Base-by-base conservation (phyloP, 2,888 invertebrate species). In the Hydrotaea diabolus region DNA sequence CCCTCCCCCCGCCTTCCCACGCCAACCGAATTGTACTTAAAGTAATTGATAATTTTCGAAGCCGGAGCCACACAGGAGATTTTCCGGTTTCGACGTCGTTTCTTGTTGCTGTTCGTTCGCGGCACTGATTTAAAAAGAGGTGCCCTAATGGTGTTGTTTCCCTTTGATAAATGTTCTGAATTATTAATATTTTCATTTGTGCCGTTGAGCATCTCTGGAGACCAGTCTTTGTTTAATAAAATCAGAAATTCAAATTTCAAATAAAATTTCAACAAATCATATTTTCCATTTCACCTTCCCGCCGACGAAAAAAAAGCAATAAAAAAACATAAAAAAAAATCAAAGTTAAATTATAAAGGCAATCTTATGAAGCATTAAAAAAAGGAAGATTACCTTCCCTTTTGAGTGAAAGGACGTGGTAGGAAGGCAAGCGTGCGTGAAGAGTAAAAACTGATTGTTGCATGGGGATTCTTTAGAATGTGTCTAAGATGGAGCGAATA, bases 11-110 rank as follows among this genome's bases (percentile, higher is more conserved):
- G 7, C 49, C 13, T n/a, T n/a, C n/a, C n/a, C n/a, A 49, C n/a
- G 3, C 49, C 3, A 21, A 26, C n/a, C 66, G 19, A 46, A 69
- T 69, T 43, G 69, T 31, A 23, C 59, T 78, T 84, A 78, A 81
- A 78, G 83, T 80, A 83, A 83, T 83, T 80, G 83, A 77, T 83
- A 75, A 62, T 77, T 76, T 72, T 53, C 57, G 21, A 31, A 62
- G 53, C 36, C 31, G n/a, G 15, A 31, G 13, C 13, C n/a, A 36
- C 36, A 3, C 64, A n/a, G 13, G 36, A 39, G 11, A 66, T 36
- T 36, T n/a, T 69, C 23, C 2, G 21, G 46, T 69, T 69, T 15
- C 36, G 31, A 4, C 49, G n/a, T 2, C 23, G 59, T 4, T 57
- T n/a, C 23, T 57, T 66, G 39, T 11, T 69, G 46, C n/a, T 69